These are phyloP conservation scores for Melopsittacus undulatus DNA, from an alignment of 2,797 vertebrate species.

Conservation along the genomic window DNA sequence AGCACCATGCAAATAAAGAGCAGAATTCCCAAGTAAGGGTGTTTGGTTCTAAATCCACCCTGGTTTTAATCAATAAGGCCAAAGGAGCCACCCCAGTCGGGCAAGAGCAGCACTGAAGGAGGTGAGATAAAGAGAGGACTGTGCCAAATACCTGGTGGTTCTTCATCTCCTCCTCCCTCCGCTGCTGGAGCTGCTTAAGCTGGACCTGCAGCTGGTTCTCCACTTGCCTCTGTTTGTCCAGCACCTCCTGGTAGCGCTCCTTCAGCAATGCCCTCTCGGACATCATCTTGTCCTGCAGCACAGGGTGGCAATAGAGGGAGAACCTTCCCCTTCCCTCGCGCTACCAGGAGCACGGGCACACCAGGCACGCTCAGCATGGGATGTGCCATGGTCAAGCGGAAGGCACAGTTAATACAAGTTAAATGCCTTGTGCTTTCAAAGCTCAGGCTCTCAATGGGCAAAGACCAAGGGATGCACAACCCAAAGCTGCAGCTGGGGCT, in stretches of 20 bases:
- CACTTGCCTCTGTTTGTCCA: slow-evolving; percentile 82
- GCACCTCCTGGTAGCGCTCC: slow-evolving; percentile 80
- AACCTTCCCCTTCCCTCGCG: too few species aligned
- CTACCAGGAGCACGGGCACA: fast-evolving
- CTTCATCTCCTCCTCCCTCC: slow-evolving; percentile 81
- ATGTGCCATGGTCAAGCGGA: background rate
- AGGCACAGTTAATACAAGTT: too few species aligned
- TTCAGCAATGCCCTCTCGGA: slow-evolving; percentile 78
- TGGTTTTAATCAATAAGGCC: background rate
- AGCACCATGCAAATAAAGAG: background rate
- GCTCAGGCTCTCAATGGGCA: fast-evolving
- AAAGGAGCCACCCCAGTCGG: fast-evolving
- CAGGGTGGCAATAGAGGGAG: background rate
- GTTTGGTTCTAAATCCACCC: fast-evolving
- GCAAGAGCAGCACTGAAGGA: fast-evolving
- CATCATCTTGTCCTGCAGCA: slow-evolving; percentile 79
- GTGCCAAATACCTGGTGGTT: slow-evolving; percentile 75
- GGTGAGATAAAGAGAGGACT: too few species aligned
- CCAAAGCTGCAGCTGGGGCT: background rate
- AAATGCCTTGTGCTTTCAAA: fast-evolving
- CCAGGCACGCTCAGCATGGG: fast-evolving
- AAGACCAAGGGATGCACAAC: background rate
- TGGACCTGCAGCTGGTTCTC: slow-evolving; percentile 83
- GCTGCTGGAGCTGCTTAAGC: slow-evolving; percentile 79
- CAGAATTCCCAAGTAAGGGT: fast-evolving